These are phyloP conservation scores for Acrossocheilus wenchowensis DNA, from an alignment of 2,797 vertebrate genomes.

Conservation along the genomic window DNA sequence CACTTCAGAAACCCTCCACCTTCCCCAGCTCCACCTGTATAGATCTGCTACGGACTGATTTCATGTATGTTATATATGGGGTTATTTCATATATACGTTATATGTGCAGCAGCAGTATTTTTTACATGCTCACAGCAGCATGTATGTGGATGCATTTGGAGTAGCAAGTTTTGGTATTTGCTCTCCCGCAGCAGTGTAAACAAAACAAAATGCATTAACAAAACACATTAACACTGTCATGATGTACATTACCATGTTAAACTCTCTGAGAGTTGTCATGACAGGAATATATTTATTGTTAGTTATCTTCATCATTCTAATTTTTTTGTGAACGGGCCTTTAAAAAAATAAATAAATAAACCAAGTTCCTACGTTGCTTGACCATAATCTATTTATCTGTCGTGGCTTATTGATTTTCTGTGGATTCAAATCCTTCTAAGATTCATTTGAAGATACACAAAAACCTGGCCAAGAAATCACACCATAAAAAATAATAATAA, in stretches of 20 bases:
- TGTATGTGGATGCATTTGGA: background rate
- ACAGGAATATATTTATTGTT: no score
- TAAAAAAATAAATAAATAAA: background rate
- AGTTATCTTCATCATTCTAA: no score
- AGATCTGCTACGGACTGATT: background rate
- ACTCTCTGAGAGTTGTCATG: no score
- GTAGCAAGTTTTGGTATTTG: background rate
- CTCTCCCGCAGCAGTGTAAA: background rate
- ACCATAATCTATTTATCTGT: background rate
- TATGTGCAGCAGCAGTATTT: no score
- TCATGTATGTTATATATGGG: background rate
- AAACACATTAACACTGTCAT: no score
- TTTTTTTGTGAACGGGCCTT: no score
- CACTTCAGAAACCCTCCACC: background rate
- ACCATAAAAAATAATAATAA: background rate
- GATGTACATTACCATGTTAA: no score
- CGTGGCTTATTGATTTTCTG: background rate
- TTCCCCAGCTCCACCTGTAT: background rate
- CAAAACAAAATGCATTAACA: no score
- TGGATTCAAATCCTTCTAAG: background rate
- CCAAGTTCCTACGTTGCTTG: background rate
- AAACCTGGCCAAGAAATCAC: background rate
- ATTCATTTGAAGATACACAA: background rate
- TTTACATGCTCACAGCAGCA: no score
- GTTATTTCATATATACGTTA: background rate